phyloP scores from a whole-genome alignment of 2,888 invertebrate genomes.

The Pharmacophagus antenor region DNA sequence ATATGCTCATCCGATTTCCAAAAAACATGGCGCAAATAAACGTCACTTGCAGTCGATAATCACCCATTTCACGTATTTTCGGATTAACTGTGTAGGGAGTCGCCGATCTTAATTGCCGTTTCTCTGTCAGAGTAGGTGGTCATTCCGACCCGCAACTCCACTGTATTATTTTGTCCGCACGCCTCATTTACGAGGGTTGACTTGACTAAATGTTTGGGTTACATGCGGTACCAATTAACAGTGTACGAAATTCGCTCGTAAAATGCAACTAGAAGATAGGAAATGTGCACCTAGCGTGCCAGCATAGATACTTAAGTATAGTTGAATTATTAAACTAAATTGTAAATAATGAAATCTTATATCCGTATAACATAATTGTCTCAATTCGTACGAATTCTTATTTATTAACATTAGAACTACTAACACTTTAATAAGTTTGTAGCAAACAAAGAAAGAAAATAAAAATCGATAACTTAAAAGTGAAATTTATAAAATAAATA shows the following conservation, averaged over 20 bases:
- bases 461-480: too few relatives aligned
- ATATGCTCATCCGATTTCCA: too few relatives aligned
- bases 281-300: conserved; percentile 12
- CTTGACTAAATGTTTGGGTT: conserved; percentile 52
- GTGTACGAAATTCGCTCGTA: conserved; percentile 11
- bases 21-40: conserved; percentile 34
- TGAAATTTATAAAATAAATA: too few relatives aligned
- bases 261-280: conserved; percentile 39
- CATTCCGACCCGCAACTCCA: conserved; percentile 63
- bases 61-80: conserved; percentile 75
- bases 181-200: conserved; percentile 66
- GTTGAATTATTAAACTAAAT: too few relatives aligned
- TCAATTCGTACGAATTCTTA: too few relatives aligned
- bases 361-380: too few relatives aligned
- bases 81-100: conserved; percentile 75
- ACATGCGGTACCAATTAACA: conserved; percentile 30
- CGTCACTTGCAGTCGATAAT: conserved; percentile 70
- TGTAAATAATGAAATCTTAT: too few relatives aligned
- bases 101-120: conserved; percentile 74
- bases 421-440: too few relatives aligned
- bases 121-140: conserved; percentile 60
- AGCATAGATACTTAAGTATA: too few relatives aligned
- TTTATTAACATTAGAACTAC: too few relatives aligned
- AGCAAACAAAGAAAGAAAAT: too few relatives aligned
- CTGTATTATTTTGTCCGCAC: conserved; percentile 69